phyloP scores from a whole-genome alignment of 2,888 invertebrate genomes.

The Julus scandinavius region DNA sequence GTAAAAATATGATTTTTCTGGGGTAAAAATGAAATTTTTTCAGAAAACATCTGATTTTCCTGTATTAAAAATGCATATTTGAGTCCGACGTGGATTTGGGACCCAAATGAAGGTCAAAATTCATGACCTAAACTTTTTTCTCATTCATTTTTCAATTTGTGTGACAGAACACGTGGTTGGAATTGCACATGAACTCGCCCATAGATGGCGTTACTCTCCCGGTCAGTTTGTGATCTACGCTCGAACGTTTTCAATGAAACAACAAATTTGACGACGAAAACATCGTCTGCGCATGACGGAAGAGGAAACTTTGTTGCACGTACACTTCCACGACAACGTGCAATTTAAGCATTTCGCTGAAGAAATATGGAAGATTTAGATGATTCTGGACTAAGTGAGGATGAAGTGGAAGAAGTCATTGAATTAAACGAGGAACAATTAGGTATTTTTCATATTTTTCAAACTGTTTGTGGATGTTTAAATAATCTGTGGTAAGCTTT shows the following conservation, averaged over 20 bases:
- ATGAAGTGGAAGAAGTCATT: constrained; percentile 67
- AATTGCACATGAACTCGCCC: background rate
- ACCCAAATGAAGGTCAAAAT: background rate
- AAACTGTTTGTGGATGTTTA: background rate
- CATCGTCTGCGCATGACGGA: too few species aligned
- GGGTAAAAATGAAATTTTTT: too few species aligned
- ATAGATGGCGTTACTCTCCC: too few species aligned
- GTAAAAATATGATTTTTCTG: too few species aligned
- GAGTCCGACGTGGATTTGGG: constrained; percentile 76
- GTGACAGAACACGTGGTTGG: constrained; percentile 64
- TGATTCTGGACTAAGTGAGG: constrained; percentile 63
- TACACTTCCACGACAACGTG: too few species aligned
- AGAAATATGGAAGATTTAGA: constrained; percentile 54
- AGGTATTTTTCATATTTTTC: constrained; percentile 56
- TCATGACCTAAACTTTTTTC: background rate
- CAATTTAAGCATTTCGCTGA: background rate
- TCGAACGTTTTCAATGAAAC: too few species aligned
- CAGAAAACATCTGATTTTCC: too few species aligned
- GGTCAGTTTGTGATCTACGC: too few species aligned
- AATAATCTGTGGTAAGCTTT: background rate
- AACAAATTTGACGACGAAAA: too few species aligned
- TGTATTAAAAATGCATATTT: too few species aligned
- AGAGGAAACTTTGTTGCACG: too few species aligned
- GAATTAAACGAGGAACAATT: constrained; percentile 61
- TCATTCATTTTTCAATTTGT: constrained; percentile 62